phyloP scores from a whole-genome alignment of 1,140 invertebrate genomes.

The Marisa cornuarietis region DNA sequence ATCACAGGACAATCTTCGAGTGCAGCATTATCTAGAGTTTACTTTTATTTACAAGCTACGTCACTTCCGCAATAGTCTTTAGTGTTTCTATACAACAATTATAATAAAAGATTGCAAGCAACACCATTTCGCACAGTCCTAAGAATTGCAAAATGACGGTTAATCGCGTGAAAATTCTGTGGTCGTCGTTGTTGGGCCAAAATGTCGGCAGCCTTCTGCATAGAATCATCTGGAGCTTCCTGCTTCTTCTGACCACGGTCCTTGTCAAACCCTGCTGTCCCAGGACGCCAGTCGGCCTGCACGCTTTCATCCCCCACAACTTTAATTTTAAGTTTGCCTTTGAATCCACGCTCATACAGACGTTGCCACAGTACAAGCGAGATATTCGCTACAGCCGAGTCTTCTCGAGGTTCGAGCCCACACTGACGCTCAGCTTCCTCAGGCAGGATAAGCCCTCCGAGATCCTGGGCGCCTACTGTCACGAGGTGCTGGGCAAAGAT shows the following conservation, averaged over 20 bases:
- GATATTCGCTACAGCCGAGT: constrained; percentile 13
- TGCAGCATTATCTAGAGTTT: too few relatives aligned
- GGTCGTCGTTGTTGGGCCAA: too few relatives aligned
- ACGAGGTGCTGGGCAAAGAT: constrained; percentile 26
- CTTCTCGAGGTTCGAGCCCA: background rate
- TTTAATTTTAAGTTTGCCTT: constrained; percentile 16
- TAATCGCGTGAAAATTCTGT: too few relatives aligned
- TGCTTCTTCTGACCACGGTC: background rate
- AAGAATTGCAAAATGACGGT: too few relatives aligned
- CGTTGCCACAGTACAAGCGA: constrained; percentile 22
- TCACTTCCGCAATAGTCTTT: too few relatives aligned
- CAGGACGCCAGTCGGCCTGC: constrained; percentile 26
- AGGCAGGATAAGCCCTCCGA: constrained; percentile 29
- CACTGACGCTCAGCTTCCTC: constrained; percentile 22
- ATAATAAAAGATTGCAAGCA: too few relatives aligned
- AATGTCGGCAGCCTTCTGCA: too few relatives aligned
- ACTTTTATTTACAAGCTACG: too few relatives aligned
- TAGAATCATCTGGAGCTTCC: too few relatives aligned
- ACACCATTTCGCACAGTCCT: too few relatives aligned
- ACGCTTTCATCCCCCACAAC: constrained; percentile 34
- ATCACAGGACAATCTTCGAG: too few relatives aligned
- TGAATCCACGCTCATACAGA: constrained; percentile 17
- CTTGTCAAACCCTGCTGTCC: background rate
- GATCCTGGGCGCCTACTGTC: constrained; percentile 37
- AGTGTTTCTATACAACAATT: too few relatives aligned